Evolutionary conservation across 2,797 vertebrate species (phyloP), one percentile per base, ranked within the genome.

Genomic region (Tenualosa thibaudeaui): DNA sequence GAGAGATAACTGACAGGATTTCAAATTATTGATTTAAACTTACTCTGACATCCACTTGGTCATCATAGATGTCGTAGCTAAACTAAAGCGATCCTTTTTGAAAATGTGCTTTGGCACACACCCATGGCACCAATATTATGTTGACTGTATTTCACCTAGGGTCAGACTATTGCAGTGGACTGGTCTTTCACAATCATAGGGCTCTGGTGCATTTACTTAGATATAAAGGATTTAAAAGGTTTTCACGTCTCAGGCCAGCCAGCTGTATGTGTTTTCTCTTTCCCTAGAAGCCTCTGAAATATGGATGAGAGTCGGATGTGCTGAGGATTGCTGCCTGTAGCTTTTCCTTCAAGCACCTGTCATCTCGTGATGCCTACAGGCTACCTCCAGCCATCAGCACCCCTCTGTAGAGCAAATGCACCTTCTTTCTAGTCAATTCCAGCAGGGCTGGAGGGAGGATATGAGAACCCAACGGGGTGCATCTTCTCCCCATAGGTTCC

Each of bases 221-320:
- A 51, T 78, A 83, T 71, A 88, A 85, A 88, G 88, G 86, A 68
- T 89, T 89, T 88, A 83, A 89, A 82, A 86, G 86, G 81, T 86
- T 84, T 86, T 82, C 81, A 49, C 26, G 85, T 85, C 82, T 81
- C 71, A n/a, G 81, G 84, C 81, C 24, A 24, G 81, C 75, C 86
- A 83, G 12, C 81, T 58, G 58, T 85, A 40, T 86, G 88, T 85
- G 53, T 81, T 84, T 68, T 68, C 81, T 62, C 68, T 9, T 10
- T 40, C 75, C 89, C 71, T 78, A 17, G 86, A 90, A 89, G 65
- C 89, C 90, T 89, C 87, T 91, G 89, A 92, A 91, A 90, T 88
- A 85, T 89, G 91, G 90, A 93, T 93, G 90, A 94, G 93, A 92
- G 92, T 92, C 58, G 54, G 50, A 60, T 82, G 71, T 78, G 71